Evolutionary conservation across 2,797 vertebrate genomes (phyloP).

Genomic region (Siniperca scherzeri): DNA sequence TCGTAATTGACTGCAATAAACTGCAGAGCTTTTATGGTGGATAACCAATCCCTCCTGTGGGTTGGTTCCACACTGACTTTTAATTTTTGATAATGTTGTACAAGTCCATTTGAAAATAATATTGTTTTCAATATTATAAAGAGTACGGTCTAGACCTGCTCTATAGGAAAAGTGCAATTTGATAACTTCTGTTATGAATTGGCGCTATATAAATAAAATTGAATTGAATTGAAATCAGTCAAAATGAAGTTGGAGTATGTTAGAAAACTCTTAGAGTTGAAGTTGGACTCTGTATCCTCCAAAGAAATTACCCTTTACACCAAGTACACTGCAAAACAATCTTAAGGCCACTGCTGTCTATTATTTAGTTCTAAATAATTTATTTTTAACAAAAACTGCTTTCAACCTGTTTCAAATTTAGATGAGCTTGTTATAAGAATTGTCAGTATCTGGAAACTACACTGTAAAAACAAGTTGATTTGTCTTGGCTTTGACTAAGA

Average conservation of each 20-base stretch:
- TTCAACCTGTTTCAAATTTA: neutral
- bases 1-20: conserved; percentile 48
- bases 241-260: neutral
- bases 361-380: neutral
- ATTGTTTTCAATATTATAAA: no score
- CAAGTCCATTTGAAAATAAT: neutral
- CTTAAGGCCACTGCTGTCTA: neutral
- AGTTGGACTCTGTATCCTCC: neutral
- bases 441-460: neutral
- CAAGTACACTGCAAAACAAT: neutral
- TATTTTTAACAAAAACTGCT: neutral
- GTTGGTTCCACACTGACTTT: conserved; percentile 14
- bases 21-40: neutral
- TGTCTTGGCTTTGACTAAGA: neutral
- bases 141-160: no score
- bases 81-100: neutral
- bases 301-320: neutral
- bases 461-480: neutral
- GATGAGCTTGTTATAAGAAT: neutral
- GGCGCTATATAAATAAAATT: no score
- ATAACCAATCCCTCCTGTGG: conserved; percentile 31
- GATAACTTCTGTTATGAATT: no score
- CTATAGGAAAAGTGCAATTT: no score
- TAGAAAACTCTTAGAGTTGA: neutral
- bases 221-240: neutral